phyloP scores from a whole-genome alignment of 2,888 invertebrate genomes.

The Amiota minor region DNA sequence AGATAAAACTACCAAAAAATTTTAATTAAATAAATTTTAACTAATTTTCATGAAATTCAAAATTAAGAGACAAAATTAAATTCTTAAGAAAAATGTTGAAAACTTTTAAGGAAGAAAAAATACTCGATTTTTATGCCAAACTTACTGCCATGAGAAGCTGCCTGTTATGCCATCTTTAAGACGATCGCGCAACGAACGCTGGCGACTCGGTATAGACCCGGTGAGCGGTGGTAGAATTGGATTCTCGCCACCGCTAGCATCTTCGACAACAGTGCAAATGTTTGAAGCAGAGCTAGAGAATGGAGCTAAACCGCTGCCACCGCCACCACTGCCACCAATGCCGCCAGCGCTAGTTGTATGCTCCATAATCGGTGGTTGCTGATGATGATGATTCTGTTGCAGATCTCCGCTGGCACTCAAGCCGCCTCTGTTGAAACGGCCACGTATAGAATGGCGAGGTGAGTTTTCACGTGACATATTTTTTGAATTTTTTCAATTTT shows the following conservation, averaged over 20 bases:
- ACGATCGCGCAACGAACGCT: constrained; percentile 84
- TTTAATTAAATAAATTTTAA: constrained; percentile 17
- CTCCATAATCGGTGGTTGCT: constrained; percentile 67
- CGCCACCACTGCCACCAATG: constrained; percentile 2
- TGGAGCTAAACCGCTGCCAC: constrained; percentile 43
- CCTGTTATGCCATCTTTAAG: constrained; percentile 86
- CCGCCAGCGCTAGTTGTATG: constrained; percentile 46
- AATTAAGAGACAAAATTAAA: not conserved
- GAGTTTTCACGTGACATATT: constrained; percentile 73
- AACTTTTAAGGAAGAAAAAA: constrained; percentile 32
- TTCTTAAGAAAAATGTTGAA: constrained; percentile 8
- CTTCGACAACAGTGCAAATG: constrained; percentile 63
- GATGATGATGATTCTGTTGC: constrained; percentile 51
- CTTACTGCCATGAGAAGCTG: constrained; percentile 88
- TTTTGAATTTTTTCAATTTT: constrained; percentile 31
- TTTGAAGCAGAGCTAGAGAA: constrained; percentile 70
- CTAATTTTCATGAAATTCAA: not conserved
- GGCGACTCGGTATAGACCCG: constrained; percentile 78
- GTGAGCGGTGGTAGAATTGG: constrained; percentile 69
- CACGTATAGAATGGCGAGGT: constrained; percentile 69
- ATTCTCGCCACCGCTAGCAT: constrained; percentile 65
- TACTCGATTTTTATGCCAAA: constrained; percentile 59
- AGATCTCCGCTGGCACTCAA: constrained; percentile 42
- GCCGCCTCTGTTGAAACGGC: constrained; percentile 62
- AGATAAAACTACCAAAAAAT: not conserved